Percentiles rank a stretch among this genome's conserved stretches.
phyloP scores from a whole-genome alignment of 1,140 invertebrate species.

The Dreissena polymorpha region DNA sequence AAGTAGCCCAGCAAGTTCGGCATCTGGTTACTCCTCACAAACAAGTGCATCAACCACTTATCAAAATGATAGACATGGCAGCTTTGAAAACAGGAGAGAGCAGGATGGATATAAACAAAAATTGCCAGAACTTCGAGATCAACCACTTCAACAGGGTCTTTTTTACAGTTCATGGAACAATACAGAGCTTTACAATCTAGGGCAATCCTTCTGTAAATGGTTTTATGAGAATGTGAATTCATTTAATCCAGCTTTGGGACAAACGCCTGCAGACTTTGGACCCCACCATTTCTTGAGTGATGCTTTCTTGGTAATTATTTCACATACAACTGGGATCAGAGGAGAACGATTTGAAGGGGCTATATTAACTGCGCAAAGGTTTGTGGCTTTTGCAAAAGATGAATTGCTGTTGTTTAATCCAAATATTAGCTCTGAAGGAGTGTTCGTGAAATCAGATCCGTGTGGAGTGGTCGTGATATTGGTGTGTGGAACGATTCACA shows the following conservation, averaged over 20 bases:
- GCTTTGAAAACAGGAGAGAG: no score
- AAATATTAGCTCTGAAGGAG: slow-evolving; percentile 81
- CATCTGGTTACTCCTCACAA: no score
- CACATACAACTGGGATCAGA: slow-evolving; percentile 54
- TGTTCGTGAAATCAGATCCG: slow-evolving; percentile 81
- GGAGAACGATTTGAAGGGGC: slow-evolving; percentile 63
- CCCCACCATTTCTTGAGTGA: slow-evolving; percentile 83
- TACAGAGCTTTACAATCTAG: slow-evolving; percentile 78
- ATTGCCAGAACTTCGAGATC: no score
- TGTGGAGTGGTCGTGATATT: slow-evolving; percentile 84
- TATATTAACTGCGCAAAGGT: slow-evolving; percentile 71
- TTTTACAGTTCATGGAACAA: not conserved
- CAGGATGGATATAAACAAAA: no score
- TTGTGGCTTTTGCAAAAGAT: slow-evolving; percentile 76
- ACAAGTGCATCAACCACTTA: no score
- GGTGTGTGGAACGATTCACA: slow-evolving; percentile 84
- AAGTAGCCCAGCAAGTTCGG: no score
- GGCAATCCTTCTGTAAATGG: slow-evolving; percentile 83
- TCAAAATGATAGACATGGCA: no score
- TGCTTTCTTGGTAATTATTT: slow-evolving; percentile 72
- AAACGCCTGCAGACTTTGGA: slow-evolving; percentile 75
- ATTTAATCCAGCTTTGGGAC: slow-evolving; percentile 64
- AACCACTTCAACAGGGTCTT: no score
- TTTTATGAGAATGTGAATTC: slow-evolving; percentile 83
- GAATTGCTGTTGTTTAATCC: slow-evolving; percentile 84